Base-by-base conservation (phyloP, 2,888 invertebrate species). In the Lepidochitona cinerea region DNA sequence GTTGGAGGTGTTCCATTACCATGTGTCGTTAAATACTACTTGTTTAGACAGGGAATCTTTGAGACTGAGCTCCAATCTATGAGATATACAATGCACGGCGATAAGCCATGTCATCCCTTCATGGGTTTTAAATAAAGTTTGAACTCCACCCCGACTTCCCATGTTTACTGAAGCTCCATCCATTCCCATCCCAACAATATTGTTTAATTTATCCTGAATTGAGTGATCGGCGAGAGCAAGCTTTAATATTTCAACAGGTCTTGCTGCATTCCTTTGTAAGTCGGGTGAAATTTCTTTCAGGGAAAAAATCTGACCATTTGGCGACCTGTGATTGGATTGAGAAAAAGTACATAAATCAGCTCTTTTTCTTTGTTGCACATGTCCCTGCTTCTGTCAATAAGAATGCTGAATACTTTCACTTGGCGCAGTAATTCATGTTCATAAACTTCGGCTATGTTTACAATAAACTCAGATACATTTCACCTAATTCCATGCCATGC, bases 81-180 rank as follows among this genome's bases (percentile, higher is more conserved):
- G 41, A 12, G 41, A 41, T 41, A 41, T 41, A 41, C 41, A 41
- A 18, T 41, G 41, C 41, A 41, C 26, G 23, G 54, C 54, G 23
- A 54, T 26, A 12, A 54, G 54, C 54, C 54, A 54, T 54, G 54
- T n/a, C 54, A 54, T 12, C n/a, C 54, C 54, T n/a, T 54, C 54
- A n/a, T 54, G 7, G 26, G 12, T 54, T 54, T 54, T 54, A 12
- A 54, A 23, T 54, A 54, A 7, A 18, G 54, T 23, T 7, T 54
- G 26, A n/a, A 54, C 23, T 7, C 54, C 54, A 23, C n/a, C 54
- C 7, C 54, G 54, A 12, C 23, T 23, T 7, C 54, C 54, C 54
- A 54, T 54, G 23, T 54, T 54, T 23, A 54, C 54, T n/a, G 54
- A 54, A 23, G 54, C 54, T 7, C 54, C 54, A 26, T 54, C 54